Conservation (phyloP, 2,888 invertebrate species). For the Patella pellucida region DNA sequence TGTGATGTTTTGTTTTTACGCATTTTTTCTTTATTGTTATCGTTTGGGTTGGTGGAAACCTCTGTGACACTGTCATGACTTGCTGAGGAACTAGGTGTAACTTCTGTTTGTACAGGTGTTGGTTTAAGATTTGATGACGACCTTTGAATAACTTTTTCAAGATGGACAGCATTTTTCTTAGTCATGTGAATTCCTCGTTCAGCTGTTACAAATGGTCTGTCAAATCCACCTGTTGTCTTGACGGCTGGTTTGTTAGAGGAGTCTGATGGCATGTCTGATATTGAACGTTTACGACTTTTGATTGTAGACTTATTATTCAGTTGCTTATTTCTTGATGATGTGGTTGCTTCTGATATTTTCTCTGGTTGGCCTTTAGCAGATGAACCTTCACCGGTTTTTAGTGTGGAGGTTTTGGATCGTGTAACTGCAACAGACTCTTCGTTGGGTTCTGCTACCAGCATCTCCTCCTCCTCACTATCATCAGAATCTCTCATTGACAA, state of each 20-base stretch:
- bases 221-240: neutral
- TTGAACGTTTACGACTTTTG: neutral
- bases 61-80: too few species aligned
- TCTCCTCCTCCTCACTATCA: neutral
- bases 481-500: conserved; percentile 3
- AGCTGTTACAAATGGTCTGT: neutral
- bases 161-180: neutral
- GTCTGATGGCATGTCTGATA: neutral
- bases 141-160: neutral
- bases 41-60: too few species aligned
- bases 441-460: neutral
- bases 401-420: neutral
- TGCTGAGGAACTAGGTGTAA: too few species aligned
- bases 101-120: too few species aligned
- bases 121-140: too few species aligned
- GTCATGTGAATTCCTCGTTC: neutral
- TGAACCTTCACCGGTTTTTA: neutral
- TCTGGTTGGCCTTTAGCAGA: neutral
- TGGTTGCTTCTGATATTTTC: neutral
- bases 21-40: too few species aligned
- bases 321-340: neutral
- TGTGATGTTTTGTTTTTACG: too few species aligned
- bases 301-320: neutral
- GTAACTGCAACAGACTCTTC: neutral
- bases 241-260: neutral